phyloP scores from a whole-genome alignment of 2,797 vertebrate genomes.

The Channallabes apus region DNA sequence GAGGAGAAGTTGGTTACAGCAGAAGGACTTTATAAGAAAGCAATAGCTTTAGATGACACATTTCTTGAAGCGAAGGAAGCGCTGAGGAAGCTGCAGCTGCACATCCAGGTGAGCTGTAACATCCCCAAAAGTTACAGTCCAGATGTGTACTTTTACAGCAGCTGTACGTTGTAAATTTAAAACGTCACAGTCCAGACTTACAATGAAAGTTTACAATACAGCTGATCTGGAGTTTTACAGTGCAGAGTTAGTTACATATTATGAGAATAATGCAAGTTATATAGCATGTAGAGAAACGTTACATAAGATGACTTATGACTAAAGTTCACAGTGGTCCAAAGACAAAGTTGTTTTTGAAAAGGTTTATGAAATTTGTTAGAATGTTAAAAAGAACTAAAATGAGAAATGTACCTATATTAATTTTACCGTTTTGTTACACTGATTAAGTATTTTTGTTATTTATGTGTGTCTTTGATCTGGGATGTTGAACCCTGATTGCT shows the following conservation, averaged over 20 bases:
- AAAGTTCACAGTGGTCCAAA: not conserved
- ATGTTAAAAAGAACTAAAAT: not conserved
- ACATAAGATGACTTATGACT: too few relatives aligned
- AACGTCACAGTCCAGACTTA: too few relatives aligned
- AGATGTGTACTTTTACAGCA: not conserved
- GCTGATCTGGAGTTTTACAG: not conserved
- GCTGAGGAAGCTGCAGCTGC: constrained; percentile 84
- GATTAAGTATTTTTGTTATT: constrained; percentile 89
- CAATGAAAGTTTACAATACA: not conserved
- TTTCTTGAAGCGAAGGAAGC: constrained; percentile 91
- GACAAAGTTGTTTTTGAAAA: not conserved
- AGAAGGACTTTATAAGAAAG: constrained; percentile 90
- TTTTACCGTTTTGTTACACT: constrained; percentile 86
- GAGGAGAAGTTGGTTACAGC: constrained; percentile 95
- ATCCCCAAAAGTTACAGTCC: not conserved
- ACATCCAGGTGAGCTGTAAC: constrained; percentile 93
- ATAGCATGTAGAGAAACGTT: not conserved
- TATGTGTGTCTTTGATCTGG: constrained; percentile 83
- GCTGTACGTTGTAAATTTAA: not conserved
- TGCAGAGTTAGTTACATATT: not conserved
- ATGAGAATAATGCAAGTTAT: not conserved
- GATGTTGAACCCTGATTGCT: constrained; percentile 77
- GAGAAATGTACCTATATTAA: not conserved
- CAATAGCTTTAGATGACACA: constrained; percentile 83
- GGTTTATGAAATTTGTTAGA: not conserved